A percentile compares a stretch with the other conserved stretches of the same genome.
phyloP scores from a whole-genome alignment of 2,888 invertebrate genomes.

The Actias luna region DNA sequence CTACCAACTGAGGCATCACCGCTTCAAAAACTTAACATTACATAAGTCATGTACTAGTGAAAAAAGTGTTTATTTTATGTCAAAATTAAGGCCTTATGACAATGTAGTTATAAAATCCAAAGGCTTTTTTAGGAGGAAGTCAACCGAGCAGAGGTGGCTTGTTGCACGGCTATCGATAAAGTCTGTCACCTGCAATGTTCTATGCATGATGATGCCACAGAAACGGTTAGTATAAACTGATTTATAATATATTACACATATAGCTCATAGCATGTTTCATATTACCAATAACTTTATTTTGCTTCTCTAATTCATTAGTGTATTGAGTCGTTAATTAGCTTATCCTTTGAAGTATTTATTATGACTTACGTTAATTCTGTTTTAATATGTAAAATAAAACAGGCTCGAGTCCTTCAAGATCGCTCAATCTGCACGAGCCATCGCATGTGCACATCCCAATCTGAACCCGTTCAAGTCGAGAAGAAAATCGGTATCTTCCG shows the following conservation, averaged over 20 bases:
- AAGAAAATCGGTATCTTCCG: constrained; percentile 44
- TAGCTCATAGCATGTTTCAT: neutral
- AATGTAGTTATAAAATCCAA: neutral
- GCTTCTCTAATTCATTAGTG: neutral
- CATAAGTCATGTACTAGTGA: too few relatives aligned
- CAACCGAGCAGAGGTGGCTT: constrained; percentile 55
- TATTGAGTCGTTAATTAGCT: too few relatives aligned
- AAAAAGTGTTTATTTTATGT: too few relatives aligned
- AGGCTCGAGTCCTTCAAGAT: constrained; percentile 35
- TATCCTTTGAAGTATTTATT: too few relatives aligned
- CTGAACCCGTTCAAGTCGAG: constrained; percentile 47
- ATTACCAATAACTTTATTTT: neutral
- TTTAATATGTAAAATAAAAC: too few relatives aligned
- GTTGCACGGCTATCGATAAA: constrained; percentile 53
- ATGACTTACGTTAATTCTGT: too few relatives aligned
- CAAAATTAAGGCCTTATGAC: too few relatives aligned
- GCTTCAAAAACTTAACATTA: too few relatives aligned
- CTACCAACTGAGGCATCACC: too few relatives aligned
- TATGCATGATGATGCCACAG: constrained; percentile 46
- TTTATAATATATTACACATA: neutral
- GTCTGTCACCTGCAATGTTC: constrained; percentile 44
- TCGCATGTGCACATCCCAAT: constrained; percentile 36
- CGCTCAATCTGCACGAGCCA: constrained; percentile 40
- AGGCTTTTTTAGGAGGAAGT: constrained; percentile 49
- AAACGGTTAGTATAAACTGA: constrained; percentile 50